phyloP scores from a whole-genome alignment of 2,797 vertebrate genomes.

The Channa striata region DNA sequence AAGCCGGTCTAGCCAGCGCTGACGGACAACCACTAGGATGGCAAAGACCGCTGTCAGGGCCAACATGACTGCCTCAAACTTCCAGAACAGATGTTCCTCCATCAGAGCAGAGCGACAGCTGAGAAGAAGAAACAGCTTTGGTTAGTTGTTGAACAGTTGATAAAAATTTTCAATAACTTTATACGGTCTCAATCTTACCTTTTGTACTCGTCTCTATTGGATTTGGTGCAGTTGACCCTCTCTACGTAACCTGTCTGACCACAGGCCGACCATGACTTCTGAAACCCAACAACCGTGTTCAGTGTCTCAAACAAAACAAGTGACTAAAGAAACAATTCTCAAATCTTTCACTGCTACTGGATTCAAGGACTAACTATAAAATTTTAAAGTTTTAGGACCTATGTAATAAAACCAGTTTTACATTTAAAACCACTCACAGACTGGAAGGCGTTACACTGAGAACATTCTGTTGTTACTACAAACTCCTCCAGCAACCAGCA shows the following conservation, averaged over 20 bases:
- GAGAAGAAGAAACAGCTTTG: too few relatives aligned
- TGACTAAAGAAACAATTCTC: too few relatives aligned
- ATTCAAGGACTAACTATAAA: too few relatives aligned
- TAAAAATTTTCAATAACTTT: neutral
- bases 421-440: conserved; percentile 76
- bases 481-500: conserved; percentile 94
- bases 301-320: too few relatives aligned
- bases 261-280: conserved; percentile 87
- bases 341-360: too few relatives aligned
- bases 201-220: conserved; percentile 87
- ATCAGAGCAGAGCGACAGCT: conserved; percentile 90
- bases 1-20: conserved; percentile 89
- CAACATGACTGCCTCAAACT: conserved; percentile 88
- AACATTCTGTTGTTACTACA: conserved; percentile 85
- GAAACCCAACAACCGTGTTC: conserved; percentile 18
- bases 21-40: conserved; percentile 87
- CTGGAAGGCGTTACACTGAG: conserved; percentile 86
- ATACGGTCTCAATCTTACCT: conserved; percentile 79
- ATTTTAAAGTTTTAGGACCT: too few relatives aligned
- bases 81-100: conserved; percentile 93
- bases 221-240: conserved; percentile 86
- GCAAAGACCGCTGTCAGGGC: conserved; percentile 82
- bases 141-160: neutral
- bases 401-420: neutral
- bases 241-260: conserved; percentile 89